These are phyloP conservation scores for Nothoprocta perdicaria DNA, from an alignment of 2,113 vertebrate species.

Conservation along the genomic window DNA sequence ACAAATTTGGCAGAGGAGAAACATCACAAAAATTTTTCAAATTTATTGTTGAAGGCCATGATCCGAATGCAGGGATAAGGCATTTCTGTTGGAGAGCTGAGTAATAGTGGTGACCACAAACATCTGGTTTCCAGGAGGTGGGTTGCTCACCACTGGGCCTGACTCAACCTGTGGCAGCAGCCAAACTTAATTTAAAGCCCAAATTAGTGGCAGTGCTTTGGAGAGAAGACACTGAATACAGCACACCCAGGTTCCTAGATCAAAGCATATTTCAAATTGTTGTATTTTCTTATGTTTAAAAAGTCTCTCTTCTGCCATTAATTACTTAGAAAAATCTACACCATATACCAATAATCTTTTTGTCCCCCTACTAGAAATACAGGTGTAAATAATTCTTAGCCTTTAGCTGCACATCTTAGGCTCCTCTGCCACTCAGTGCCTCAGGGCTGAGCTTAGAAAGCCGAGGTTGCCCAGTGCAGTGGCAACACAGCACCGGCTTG, in stretches of 20 bases:
- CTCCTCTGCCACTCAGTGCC: not conserved
- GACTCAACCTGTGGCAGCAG: not conserved
- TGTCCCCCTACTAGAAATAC: not conserved
- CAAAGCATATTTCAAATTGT: not conserved
- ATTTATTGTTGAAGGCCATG: not conserved
- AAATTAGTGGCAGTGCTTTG: not conserved
- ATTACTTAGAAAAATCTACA: not conserved
- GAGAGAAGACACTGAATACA: fast-evolving
- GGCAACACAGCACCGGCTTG: not conserved
- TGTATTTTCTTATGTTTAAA: not conserved
- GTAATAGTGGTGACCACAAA: not conserved
- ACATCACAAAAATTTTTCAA: not conserved
- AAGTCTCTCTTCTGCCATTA: not conserved
- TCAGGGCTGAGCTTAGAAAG: not conserved
- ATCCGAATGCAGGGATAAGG: not conserved
- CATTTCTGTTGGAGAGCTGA: not conserved
- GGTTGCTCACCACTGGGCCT: not conserved
- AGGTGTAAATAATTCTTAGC: not conserved
- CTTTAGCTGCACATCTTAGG: not conserved
- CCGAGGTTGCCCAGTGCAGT: not conserved
- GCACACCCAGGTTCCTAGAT: not conserved
- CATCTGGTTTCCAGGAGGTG: not conserved
- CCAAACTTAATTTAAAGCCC: not conserved
- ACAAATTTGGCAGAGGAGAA: not conserved
- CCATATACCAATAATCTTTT: fast-evolving